A percentile compares a stretch with the other conserved stretches of the same genome.
phyloP scores from a whole-genome alignment of 2,888 invertebrate species.

The Drosophila anomelani region DNA sequence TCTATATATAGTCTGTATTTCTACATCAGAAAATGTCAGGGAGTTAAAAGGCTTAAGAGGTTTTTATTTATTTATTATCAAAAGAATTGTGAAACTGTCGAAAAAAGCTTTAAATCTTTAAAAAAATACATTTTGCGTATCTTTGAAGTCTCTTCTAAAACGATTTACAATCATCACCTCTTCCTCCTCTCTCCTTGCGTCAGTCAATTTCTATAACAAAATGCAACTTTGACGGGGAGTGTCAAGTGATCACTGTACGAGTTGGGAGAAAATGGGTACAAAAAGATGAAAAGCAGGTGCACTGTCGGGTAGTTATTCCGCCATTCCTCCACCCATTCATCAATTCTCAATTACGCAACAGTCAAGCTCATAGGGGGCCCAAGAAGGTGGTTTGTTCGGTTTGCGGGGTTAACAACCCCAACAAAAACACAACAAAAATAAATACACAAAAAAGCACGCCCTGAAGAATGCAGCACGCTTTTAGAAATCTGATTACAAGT shows the following conservation, averaged over 20 bases:
- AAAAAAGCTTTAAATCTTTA: neutral
- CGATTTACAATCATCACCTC: neutral
- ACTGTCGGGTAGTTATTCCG: neutral
- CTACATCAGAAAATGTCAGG: neutral
- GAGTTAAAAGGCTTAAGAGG: neutral
- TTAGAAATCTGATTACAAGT: slow-evolving; percentile 71
- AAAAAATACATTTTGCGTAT: neutral
- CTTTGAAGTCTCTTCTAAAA: neutral
- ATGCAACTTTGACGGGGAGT: slow-evolving; percentile 6
- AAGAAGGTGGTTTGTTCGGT: slow-evolving; percentile 5
- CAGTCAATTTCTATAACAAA: neutral
- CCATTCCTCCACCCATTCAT: slow-evolving; percentile 15
- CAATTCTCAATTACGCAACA: slow-evolving; percentile 50
- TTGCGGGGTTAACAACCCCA: slow-evolving; percentile 68
- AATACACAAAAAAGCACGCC: slow-evolving; percentile 37
- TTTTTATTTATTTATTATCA: neutral
- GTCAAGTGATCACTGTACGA: slow-evolving; percentile 8
- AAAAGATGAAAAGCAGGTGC: slow-evolving; percentile 6
- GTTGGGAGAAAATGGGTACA: neutral
- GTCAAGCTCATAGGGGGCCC: slow-evolving; percentile 20
- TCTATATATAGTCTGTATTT: neutral
- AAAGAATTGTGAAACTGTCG: neutral
- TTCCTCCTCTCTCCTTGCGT: too few relatives aligned
- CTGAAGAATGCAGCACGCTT: slow-evolving; percentile 70
- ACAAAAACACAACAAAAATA: slow-evolving; percentile 1